A percentile compares a stretch with the other conserved stretches of the same genome.
phyloP scores from a whole-genome alignment of 2,797 vertebrate genomes.

The Paguma larvata region DNA sequence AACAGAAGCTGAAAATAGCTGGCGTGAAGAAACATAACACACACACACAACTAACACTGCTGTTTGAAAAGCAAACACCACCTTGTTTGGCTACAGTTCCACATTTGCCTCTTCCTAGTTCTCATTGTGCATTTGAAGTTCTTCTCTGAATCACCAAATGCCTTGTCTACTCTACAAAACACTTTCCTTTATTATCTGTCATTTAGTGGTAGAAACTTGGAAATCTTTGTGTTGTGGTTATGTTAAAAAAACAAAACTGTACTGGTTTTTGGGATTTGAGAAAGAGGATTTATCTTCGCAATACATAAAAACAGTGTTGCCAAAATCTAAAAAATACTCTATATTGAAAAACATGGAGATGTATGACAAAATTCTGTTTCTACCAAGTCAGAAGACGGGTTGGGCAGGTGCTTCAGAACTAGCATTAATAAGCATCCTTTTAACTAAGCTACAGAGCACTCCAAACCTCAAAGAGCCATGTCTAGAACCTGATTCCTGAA shows the following conservation, averaged over 20 bases:
- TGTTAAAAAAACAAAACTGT: conserved; percentile 14
- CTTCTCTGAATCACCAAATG: conserved; percentile 27
- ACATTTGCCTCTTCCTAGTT: conserved; percentile 13
- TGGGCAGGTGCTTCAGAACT: neutral
- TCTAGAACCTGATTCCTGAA: neutral
- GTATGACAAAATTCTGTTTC: conserved; percentile 35
- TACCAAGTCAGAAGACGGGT: neutral
- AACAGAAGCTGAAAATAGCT: conserved; percentile 40
- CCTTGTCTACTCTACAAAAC: conserved; percentile 37
- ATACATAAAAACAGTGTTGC: neutral
- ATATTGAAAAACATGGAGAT: neutral
- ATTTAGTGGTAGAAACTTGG: conserved; percentile 21
- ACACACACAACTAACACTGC: neutral
- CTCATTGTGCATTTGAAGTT: conserved; percentile 23
- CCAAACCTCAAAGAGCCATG: neutral
- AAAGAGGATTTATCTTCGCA: conserved; percentile 29
- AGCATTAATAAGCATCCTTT: neutral
- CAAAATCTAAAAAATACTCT: conserved; percentile 45
- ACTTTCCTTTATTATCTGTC: conserved; percentile 24
- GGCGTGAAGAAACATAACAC: neutral
- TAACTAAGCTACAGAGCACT: neutral
- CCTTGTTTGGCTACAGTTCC: neutral
- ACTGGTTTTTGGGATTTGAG: conserved; percentile 21
- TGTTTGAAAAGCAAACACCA: conserved; percentile 37
- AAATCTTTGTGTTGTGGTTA: neutral